Evolutionary conservation across 2,888 invertebrate genomes (phyloP).

Genomic region (Strigamia transsilvanica): DNA sequence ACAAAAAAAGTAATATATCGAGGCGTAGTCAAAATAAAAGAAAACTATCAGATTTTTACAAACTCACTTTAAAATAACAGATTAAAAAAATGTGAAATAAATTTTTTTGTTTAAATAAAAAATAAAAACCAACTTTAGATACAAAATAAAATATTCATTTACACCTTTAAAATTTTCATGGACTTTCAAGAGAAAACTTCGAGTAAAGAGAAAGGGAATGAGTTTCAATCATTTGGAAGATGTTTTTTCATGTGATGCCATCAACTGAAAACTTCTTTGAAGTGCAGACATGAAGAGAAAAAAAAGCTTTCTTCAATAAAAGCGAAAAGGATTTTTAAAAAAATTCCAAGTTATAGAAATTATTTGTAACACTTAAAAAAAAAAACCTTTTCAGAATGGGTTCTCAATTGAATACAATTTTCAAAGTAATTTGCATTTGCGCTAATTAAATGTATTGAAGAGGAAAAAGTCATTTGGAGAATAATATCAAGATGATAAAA

Average conservation of each 20-base stretch:
- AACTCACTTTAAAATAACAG: no score
- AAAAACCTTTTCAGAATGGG: background rate
- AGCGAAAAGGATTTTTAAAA: background rate
- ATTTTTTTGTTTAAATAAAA: no score
- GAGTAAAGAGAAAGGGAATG: background rate
- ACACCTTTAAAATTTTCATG: conserved; percentile 4
- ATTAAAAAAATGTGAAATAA: background rate
- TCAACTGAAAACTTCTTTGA: conserved; percentile 1
- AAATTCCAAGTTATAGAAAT: background rate
- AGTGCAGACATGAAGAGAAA: conserved; percentile 4
- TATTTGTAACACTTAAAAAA: background rate
- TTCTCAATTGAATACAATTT: conserved; percentile 17
- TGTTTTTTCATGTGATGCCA: conserved; percentile 14
- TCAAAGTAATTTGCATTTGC: conserved; percentile 34
- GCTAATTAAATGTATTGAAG: conserved; percentile 35
- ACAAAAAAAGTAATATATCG: background rate
- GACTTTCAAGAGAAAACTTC: background rate
- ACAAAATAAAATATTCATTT: background rate
- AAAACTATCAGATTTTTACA: no score
- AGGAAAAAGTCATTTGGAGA: background rate
- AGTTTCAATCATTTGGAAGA: conserved; percentile 31
- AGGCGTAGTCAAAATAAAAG: background rate
- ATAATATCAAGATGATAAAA: background rate
- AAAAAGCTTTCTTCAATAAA: background rate
- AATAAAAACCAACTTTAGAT: background rate